These are phyloP conservation scores for Pollenia griseotomentosa DNA, from an alignment of 2,888 invertebrate species.

Conservation along the genomic window DNA sequence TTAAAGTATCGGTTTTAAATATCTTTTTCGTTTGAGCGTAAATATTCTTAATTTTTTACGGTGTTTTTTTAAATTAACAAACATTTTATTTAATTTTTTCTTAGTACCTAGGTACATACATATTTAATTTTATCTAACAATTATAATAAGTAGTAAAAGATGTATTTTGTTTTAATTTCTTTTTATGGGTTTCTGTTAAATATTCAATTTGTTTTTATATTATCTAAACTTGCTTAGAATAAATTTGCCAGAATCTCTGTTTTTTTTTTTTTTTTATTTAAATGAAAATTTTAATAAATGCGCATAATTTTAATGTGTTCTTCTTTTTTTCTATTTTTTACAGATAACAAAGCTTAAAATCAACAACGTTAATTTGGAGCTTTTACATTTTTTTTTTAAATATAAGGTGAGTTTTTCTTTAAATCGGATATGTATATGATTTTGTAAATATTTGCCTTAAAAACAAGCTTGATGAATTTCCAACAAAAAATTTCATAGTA, in stretches of 20 bases:
- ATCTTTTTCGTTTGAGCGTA: too few relatives aligned
- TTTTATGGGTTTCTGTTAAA: conserved; percentile 17
- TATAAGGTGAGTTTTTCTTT: conserved; percentile 60
- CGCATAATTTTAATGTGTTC: conserved; percentile 56
- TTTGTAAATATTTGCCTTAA: background rate
- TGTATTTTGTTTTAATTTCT: conserved; percentile 10
- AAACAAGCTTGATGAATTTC: too few relatives aligned
- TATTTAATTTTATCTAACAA: background rate
- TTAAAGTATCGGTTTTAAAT: background rate
- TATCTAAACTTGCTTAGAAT: conserved; percentile 4
- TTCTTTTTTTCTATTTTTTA: conserved; percentile 36
- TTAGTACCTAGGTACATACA: background rate
- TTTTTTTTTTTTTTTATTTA: background rate
- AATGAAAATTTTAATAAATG: conserved; percentile 41
- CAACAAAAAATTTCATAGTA: too few relatives aligned
- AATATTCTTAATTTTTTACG: too few relatives aligned
- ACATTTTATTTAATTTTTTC: background rate
- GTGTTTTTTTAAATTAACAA: background rate
- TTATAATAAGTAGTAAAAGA: background rate
- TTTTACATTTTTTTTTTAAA: conserved; percentile 12
- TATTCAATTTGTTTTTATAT: conserved; percentile 26
- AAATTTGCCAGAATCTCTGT: background rate
- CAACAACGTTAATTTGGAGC: conserved; percentile 34
- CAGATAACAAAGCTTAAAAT: conserved; percentile 61
- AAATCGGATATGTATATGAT: background rate